A percentile compares a stretch with the other conserved stretches of the same genome.
Evolutionary conservation across 2,113 vertebrate genomes (phyloP).

Genomic region (Edolisoma coerulescens): DNA sequence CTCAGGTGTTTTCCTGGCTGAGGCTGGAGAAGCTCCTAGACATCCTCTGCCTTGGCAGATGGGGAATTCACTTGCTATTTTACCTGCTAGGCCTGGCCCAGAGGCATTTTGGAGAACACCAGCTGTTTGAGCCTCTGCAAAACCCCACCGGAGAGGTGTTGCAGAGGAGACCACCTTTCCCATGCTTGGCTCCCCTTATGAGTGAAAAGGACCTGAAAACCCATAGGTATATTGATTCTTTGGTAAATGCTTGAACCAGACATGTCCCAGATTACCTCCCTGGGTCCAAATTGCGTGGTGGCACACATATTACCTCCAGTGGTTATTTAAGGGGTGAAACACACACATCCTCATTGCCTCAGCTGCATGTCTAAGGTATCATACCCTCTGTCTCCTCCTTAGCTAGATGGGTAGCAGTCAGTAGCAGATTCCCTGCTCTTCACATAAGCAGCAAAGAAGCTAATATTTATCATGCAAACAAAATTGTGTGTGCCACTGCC

Average conservation of each 20-base stretch:
- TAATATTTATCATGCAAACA: not conserved
- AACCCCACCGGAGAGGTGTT: fast-evolving
- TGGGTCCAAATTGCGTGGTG: not conserved
- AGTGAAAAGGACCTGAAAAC: not conserved
- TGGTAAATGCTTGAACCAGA: not conserved
- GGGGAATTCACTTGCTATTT: not conserved
- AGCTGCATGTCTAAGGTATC: too few relatives aligned
- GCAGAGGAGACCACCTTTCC: not conserved
- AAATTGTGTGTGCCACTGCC: not conserved
- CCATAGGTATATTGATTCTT: not conserved
- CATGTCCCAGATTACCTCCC: fast-evolving
- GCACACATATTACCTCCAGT: not conserved
- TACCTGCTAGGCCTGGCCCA: not conserved
- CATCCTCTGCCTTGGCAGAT: not conserved
- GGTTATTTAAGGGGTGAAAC: not conserved
- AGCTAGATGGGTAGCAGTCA: not conserved
- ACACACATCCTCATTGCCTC: not conserved
- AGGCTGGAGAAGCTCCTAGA: not conserved
- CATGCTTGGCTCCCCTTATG: not conserved
- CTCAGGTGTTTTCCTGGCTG: not conserved
- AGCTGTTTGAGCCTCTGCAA: not conserved
- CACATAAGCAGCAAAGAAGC: not conserved
- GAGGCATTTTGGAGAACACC: not conserved
- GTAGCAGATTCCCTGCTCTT: not conserved
- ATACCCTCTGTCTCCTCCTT: not conserved